Conservation (phyloP, 2,113 vertebrate species). For the Corvus hawaiiensis region DNA sequence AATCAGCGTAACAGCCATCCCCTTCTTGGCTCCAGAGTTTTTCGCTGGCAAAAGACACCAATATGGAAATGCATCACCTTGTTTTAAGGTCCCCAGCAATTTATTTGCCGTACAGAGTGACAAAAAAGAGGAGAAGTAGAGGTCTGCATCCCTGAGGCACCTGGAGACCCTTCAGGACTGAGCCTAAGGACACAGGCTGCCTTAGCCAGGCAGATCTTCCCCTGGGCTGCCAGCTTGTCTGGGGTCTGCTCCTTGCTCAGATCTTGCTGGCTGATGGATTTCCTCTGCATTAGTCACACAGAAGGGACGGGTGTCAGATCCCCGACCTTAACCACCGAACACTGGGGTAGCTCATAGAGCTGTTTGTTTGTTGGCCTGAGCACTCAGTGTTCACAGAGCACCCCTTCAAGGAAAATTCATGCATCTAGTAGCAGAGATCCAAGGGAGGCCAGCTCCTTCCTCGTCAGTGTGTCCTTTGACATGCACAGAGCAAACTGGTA, state of each 20-base stretch:
- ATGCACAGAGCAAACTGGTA: not conserved
- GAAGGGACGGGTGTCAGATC: not conserved
- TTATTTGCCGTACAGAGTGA: not conserved
- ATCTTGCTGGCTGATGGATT: not conserved
- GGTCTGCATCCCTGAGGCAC: not conserved
- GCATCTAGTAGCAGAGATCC: not conserved
- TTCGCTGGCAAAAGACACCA: not conserved
- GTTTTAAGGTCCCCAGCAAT: not conserved
- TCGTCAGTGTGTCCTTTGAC: accelerated
- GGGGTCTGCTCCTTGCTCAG: not conserved
- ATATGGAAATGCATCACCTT: not conserved
- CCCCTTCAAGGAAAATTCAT: not conserved
- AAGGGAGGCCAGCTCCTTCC: not conserved
- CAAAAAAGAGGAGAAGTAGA: not conserved
- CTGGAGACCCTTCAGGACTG: not conserved
- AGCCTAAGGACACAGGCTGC: not conserved
- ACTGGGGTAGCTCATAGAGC: not conserved
- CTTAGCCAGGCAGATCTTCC: not conserved
- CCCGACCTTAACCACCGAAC: accelerated
- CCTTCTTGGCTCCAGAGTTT: not conserved
- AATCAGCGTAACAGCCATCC: not conserved
- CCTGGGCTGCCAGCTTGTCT: not conserved
- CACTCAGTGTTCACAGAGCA: not conserved
- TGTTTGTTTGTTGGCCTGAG: not conserved
- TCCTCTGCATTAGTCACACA: not conserved